Evolutionary conservation across 2,797 vertebrate genomes (phyloP).

Genomic region (Lycodopsis pacificus): DNA sequence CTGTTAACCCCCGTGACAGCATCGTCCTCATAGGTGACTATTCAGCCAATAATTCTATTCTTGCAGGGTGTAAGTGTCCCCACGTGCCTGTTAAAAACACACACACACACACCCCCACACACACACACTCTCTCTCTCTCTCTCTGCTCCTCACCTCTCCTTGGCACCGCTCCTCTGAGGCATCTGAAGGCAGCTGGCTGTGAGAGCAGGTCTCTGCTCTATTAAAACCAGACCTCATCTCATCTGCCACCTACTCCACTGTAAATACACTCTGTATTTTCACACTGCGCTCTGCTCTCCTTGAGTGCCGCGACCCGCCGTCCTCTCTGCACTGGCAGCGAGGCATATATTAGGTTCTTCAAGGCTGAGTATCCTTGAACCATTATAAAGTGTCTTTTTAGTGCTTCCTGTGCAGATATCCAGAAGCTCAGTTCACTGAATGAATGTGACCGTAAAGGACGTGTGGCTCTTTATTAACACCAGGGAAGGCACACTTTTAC

Average conservation of each 20-base stretch:
- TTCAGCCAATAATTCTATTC: conserved; percentile 29
- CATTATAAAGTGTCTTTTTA: conserved; percentile 64
- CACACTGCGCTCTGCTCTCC: conserved; percentile 63
- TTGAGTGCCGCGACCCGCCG: conserved; percentile 63
- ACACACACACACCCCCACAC: conserved; percentile 8
- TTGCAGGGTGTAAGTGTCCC: conserved; percentile 30
- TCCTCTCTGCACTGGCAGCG: conserved; percentile 61
- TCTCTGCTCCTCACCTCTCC: conserved; percentile 65
- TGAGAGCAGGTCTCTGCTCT: conserved; percentile 69
- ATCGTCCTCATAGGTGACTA: conserved; percentile 43
- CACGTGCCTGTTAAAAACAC: conserved; percentile 17
- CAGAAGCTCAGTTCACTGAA: conserved; percentile 44
- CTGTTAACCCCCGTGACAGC: too few species aligned
- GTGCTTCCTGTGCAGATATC: conserved; percentile 51
- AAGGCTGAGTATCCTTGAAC: conserved; percentile 74
- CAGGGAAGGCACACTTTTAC: conserved; percentile 14
- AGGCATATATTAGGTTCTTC: conserved; percentile 70
- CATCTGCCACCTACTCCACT: conserved; percentile 73
- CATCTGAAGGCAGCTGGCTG: conserved; percentile 72
- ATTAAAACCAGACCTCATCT: conserved; percentile 75
- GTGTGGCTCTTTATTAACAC: conserved; percentile 42
- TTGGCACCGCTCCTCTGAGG: conserved; percentile 73
- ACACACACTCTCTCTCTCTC: not conserved
- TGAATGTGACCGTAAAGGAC: conserved; percentile 46
- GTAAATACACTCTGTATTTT: conserved; percentile 72